phyloP scores from a whole-genome alignment of 2,113 vertebrate species.

The Pogonocichla stellata region DNA sequence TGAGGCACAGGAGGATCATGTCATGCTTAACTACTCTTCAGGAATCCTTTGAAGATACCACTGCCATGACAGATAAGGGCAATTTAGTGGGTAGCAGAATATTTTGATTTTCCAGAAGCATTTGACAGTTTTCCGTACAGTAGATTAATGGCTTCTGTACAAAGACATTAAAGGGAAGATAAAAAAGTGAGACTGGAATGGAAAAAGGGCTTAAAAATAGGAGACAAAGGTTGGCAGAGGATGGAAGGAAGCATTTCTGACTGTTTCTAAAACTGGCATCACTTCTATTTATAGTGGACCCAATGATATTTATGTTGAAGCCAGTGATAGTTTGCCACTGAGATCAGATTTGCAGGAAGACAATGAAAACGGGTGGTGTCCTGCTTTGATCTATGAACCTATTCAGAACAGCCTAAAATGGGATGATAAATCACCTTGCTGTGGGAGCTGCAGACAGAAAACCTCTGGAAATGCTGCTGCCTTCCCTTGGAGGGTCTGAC shows the following conservation, averaged over 20 bases:
- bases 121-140: slow-evolving; percentile 40
- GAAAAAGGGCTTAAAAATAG: slow-evolving; percentile 47
- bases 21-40: slow-evolving; percentile 49
- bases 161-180: slow-evolving; percentile 47
- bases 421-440: background rate
- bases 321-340: background rate
- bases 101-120: slow-evolving; percentile 64
- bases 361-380: background rate
- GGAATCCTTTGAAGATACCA: slow-evolving; percentile 68
- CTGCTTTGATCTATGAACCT: background rate
- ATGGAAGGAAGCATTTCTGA: slow-evolving; percentile 39
- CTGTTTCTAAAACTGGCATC: slow-evolving; percentile 6
- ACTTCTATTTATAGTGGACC: slow-evolving; percentile 16
- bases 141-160: slow-evolving; percentile 54
- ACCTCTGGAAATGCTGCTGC: accelerated
- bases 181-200: slow-evolving; percentile 17
- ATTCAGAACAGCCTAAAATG: background rate
- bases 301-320: background rate
- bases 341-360: background rate
- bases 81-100: slow-evolving; percentile 65
- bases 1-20: slow-evolving; percentile 26
- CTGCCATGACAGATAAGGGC: slow-evolving; percentile 56
- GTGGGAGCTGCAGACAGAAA: background rate
- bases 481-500: background rate
- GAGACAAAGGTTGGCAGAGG: slow-evolving; percentile 18